Evolutionary conservation across 2,113 vertebrate genomes (phyloP), one percentile per base, ranked within the genome.

Genomic region (Pimephales promelas): DNA sequence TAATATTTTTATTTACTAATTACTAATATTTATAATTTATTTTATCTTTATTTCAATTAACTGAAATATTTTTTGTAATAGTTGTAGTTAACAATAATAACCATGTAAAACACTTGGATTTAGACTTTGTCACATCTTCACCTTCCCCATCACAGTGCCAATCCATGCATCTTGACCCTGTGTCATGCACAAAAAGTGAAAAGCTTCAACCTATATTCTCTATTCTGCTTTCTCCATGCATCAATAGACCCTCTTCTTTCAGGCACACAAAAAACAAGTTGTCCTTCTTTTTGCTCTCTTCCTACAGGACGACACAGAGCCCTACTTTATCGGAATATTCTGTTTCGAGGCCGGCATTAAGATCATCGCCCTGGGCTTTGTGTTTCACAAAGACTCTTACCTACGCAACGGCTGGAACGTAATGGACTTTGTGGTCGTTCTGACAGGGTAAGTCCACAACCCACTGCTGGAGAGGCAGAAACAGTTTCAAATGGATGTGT

Each of bases 241-340:
- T 93, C 91, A 92, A 86, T 92, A 87, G 86, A 57, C 85, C 57
- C 87, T 85, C 78, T 86, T 88, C 86, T 81, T 82, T 83, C 36
- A 14, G 82, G 90, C 76, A 90, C 47, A 11, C 72, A 9, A 47
- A 79, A 91, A 92, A 90, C 85, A 45, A 82, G 47, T 82, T 72
- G 78, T 81, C 83, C 61, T 40, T 83, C 28, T 36, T 66, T 82
- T 72, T 82, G 71, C 71, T 82, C 82, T 81, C 43, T 47, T 66
- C 77, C 71, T 92, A 2, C 89, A 99, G 98, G 98, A 99, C 0
- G 96, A 99, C 93, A 99, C 98, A 0, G 98, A 99, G 91, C 97
- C 97, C 36, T 99, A 99, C 90, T 99, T 99, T 94, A 99, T 99
- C 91, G 98, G 97, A 92, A 98, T 99, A 94, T 99, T 99, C 93